These are phyloP conservation scores for Monarcha castaneiventris DNA, from an alignment of 2,113 vertebrate genomes.

Conservation along the genomic window DNA sequence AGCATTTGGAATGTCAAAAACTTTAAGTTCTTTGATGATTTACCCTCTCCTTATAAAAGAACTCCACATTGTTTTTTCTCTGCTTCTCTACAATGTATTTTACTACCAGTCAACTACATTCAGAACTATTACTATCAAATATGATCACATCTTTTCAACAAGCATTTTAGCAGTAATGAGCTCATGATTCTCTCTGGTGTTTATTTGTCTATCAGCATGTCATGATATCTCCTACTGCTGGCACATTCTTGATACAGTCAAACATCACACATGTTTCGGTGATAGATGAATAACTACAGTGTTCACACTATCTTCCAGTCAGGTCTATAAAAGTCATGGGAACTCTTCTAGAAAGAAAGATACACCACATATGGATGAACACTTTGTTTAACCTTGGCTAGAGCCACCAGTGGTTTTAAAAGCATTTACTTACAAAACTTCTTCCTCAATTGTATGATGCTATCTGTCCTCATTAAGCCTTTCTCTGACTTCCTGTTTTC, in stretches of 20 bases:
- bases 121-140: neutral
- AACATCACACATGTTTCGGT: neutral
- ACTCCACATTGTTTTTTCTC: neutral
- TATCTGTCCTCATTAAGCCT: neutral
- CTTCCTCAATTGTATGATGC: neutral
- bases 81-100: neutral
- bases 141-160: neutral
- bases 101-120: neutral
- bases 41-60: neutral
- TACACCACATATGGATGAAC: neutral
- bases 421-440: neutral
- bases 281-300: neutral
- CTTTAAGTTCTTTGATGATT: neutral
- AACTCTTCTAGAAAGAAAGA: neutral
- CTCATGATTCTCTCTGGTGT: neutral
- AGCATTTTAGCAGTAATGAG: neutral
- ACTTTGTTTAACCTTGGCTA: neutral
- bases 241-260: neutral
- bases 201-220: neutral
- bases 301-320: neutral
- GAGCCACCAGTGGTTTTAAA: neutral
- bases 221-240: neutral
- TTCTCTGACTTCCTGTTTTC: slow-evolving; percentile 12
- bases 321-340: neutral
- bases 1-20: neutral